Percentiles rank a stretch among this genome's conserved stretches.
Evolutionary conservation across 2,888 invertebrate species (phyloP).

Genomic region (Parthenolecanium corni): DNA sequence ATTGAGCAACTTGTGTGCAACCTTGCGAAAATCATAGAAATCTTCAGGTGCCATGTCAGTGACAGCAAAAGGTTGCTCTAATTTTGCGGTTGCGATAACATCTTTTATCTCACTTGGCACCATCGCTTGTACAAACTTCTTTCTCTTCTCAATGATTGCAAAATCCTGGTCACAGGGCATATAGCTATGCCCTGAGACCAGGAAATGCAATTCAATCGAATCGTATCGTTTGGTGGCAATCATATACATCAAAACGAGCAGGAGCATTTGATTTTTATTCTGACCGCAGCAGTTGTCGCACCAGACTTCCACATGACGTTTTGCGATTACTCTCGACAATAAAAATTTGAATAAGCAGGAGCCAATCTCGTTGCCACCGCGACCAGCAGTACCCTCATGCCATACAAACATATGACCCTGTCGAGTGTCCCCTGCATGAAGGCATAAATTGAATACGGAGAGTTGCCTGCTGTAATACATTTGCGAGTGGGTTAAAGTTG

Average conservation of each 20-base stretch:
- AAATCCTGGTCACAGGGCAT: constrained; percentile 1
- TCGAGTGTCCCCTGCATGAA: constrained; percentile 32
- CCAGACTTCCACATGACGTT: constrained; percentile 30
- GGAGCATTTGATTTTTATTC: constrained; percentile 35
- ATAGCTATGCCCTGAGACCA: not conserved
- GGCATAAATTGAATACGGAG: constrained; percentile 34
- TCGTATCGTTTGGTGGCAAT: not conserved
- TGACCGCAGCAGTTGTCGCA: constrained; percentile 33
- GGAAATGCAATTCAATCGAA: not conserved
- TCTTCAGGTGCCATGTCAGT: constrained; percentile 9
- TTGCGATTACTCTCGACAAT: constrained; percentile 5
- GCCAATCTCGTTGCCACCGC: constrained; percentile 32
- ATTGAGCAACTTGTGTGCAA: constrained; percentile 14
- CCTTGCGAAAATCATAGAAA: constrained; percentile 12
- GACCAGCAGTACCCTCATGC: constrained; percentile 31
- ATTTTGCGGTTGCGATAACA: not conserved
- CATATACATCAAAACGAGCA: constrained; percentile 35
- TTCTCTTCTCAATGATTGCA: not conserved
- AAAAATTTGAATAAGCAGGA: constrained; percentile 31
- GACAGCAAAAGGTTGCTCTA: constrained; percentile 12
- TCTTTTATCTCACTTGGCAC: not conserved
- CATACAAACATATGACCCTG: constrained; percentile 31
- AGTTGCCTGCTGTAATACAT: constrained; percentile 36
- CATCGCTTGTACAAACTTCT: not conserved
- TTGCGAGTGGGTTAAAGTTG: constrained; percentile 35